Conservation (phyloP, 2,888 invertebrate genomes). For the Hirtodrosophila alboralis region DNA sequence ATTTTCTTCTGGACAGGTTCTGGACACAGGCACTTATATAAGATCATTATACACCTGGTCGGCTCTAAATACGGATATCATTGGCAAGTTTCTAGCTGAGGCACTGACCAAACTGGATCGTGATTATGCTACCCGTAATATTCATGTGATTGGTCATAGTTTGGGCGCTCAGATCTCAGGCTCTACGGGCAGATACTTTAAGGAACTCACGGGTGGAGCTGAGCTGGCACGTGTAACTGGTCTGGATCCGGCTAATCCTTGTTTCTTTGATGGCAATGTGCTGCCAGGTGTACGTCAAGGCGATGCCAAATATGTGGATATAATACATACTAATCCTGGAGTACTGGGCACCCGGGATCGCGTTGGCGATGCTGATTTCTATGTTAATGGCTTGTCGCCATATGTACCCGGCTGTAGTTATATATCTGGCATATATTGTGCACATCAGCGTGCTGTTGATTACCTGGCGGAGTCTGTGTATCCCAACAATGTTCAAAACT, state of each 20-base stretch:
- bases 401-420: constrained; percentile 68
- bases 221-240: constrained; percentile 78
- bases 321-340: constrained; percentile 79
- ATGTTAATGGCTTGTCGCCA: constrained; percentile 69
- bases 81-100: constrained; percentile 67
- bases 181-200: constrained; percentile 69
- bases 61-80: constrained; percentile 75
- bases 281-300: constrained; percentile 72
- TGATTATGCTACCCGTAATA: constrained; percentile 56
- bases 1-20: constrained; percentile 43
- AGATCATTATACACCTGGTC: constrained; percentile 80
- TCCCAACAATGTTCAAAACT: constrained; percentile 72
- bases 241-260: constrained; percentile 82
- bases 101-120: constrained; percentile 63
- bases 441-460: constrained; percentile 71
- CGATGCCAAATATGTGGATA: constrained; percentile 80
- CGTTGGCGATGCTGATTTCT: constrained; percentile 80
- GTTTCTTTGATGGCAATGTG: constrained; percentile 74
- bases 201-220: constrained; percentile 45
- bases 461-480: constrained; percentile 76
- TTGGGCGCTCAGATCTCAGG: constrained; percentile 82
- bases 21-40: constrained; percentile 75
- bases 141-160: constrained; percentile 81
- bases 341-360: constrained; percentile 65
- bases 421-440: no score